Base-by-base conservation (phyloP, 2,797 vertebrate genomes). In the Xyrichtys novacula region DNA sequence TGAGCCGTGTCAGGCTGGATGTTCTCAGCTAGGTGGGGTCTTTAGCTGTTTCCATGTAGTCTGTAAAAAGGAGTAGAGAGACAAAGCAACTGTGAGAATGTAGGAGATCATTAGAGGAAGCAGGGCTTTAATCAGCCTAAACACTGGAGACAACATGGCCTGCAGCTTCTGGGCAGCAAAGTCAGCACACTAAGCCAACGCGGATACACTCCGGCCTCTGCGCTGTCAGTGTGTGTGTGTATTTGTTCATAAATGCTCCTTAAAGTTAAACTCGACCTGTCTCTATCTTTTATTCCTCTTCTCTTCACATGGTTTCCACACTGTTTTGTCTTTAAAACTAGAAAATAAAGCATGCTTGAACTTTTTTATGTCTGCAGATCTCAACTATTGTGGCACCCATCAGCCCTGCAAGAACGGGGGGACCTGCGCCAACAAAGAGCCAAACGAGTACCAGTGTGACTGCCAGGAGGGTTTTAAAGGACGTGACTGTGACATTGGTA, bases 341-440 rank as follows among this genome's bases (percentile, higher is more conserved):
- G 39, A 42, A 39, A 49, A 9, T 43, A 7, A 38, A 16, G 36
- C 36, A 38, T 38, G 14, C 15, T 16, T 38, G 14, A 15, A 16
- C 15, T 38, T 16, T 44, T 53, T 1, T 11, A 20, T 43, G 32
- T n/a, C 34, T 65, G 72, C 80, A 93, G 95, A 96, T 77, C 89
- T 96, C 64, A 95, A 96, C 81, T 95, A 93, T 74, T 96, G 95
- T 52, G 95, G 95, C 17, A 95, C 92, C 34, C 95, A 95, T 77
- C 92, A 81, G 40, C 95, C 94, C 3, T 96, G 95, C 64, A 91
- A 81, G 83, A 95, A 96, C 0, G 63, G 87, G 0, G 95, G 94
- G 7, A 95, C 94, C 3, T 96, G 95, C 74, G 89, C 84, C 63
- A 95, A 95, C 91, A 93, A 93, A 0, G 95, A 95, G 74, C 94